Evolutionary conservation across 2,888 invertebrate genomes (phyloP).

Genomic region (Drosophila lutescens): DNA sequence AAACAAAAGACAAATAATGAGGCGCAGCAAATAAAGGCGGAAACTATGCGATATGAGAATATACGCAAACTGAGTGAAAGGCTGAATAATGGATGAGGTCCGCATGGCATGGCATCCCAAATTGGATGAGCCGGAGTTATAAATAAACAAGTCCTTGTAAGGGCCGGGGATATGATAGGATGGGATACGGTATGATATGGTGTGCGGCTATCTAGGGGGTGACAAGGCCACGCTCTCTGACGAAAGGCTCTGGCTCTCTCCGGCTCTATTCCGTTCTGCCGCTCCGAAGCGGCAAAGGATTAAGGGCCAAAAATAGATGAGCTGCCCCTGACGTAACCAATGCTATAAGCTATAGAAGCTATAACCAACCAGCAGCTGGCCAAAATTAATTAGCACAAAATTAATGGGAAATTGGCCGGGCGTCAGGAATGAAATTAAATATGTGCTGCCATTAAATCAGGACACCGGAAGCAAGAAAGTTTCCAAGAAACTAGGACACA

Average conservation of each 20-base stretch:
- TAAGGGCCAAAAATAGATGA: conserved; percentile 41
- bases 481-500: background rate
- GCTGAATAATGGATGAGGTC: conserved; percentile 35
- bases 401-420: conserved; percentile 43
- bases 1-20: conserved; percentile 34
- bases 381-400: conserved; percentile 54
- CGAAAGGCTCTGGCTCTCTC: conserved; percentile 18
- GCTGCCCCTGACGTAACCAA: conserved; percentile 55
- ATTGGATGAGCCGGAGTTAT: conserved; percentile 34
- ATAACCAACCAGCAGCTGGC: conserved; percentile 14
- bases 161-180: background rate
- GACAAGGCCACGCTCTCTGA: conserved; percentile 23
- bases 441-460: conserved; percentile 49
- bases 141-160: conserved; percentile 37
- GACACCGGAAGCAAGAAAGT: conserved; percentile 13
- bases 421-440: conserved; percentile 49
- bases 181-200: too few species aligned
- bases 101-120: conserved; percentile 33
- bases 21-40: conserved; percentile 5
- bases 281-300: conserved; percentile 31
- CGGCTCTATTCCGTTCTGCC: too few species aligned
- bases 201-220: conserved; percentile 1
- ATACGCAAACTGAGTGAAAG: conserved; percentile 12
- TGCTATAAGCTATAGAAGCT: background rate
- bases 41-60: conserved; percentile 31